A percentile compares a stretch with the other conserved stretches of the same genome.
phyloP scores from a whole-genome alignment of 2,113 vertebrate genomes.

The Phaethon lepturus region DNA sequence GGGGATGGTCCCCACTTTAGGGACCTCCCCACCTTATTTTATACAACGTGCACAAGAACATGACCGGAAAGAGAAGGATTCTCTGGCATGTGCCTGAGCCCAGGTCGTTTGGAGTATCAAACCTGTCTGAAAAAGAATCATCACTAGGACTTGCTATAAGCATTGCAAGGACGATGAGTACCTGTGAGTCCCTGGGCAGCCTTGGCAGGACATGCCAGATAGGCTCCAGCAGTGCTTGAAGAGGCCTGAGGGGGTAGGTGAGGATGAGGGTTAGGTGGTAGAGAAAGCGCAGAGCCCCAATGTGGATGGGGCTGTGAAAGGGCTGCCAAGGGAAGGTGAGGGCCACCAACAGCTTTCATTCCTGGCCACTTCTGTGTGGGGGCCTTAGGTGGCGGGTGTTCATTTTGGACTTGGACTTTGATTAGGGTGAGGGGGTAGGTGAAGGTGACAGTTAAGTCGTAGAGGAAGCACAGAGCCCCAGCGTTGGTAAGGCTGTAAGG shows the following conservation, averaged over 20 bases:
- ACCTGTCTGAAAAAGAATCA: background rate
- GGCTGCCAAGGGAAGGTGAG: background rate
- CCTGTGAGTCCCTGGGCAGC: background rate
- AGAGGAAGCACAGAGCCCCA: no score
- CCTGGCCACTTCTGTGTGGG: background rate
- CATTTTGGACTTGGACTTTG: background rate
- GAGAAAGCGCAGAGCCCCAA: background rate
- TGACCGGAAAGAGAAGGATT: background rate
- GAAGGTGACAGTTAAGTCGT: no score
- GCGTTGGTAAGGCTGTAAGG: no score
- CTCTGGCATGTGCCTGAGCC: background rate
- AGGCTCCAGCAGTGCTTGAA: background rate
- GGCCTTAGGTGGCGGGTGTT: background rate
- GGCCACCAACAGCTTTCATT: background rate
- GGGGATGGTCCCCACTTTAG: background rate
- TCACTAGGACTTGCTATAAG: background rate
- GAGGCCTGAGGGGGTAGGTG: background rate
- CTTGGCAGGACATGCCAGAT: background rate
- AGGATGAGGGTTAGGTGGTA: background rate
- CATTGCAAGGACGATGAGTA: background rate
- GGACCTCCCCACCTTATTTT: background rate
- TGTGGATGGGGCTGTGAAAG: background rate
- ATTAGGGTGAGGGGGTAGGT: no score
- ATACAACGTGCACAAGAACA: fast-evolving
- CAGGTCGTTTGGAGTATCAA: background rate